Conservation (phyloP, 2,888 invertebrate genomes). For the Cryptus armator region DNA sequence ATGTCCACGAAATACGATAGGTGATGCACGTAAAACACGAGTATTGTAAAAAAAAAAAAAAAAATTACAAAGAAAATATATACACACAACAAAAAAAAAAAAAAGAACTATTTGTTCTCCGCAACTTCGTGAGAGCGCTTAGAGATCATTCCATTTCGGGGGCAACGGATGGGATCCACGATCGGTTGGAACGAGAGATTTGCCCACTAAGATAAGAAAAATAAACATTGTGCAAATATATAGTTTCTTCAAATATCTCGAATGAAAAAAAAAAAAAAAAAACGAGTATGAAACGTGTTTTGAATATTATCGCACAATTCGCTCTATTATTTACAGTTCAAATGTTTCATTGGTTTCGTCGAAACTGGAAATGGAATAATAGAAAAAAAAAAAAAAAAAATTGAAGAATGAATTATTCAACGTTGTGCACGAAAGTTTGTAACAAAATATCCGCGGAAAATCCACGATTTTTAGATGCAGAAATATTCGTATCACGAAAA, state of each 20-base stretch:
- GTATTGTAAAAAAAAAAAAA: slow-evolving; percentile 18
- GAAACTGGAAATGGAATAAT: slow-evolving; percentile 4
- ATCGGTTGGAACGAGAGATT: slow-evolving; percentile 31
- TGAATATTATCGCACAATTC: slow-evolving; percentile 17
- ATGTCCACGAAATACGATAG: slow-evolving; percentile 20
- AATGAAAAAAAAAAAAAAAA: neutral
- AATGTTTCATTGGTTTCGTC: neutral
- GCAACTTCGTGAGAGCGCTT: slow-evolving; percentile 25
- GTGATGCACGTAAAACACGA: slow-evolving; percentile 38
- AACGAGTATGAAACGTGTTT: slow-evolving; percentile 2
- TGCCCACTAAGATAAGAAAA: slow-evolving; percentile 12
- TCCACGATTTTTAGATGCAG: neutral
- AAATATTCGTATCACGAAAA: slow-evolving; percentile 10
- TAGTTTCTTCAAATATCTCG: slow-evolving; percentile 18
- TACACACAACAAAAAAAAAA: slow-evolving; percentile 16
- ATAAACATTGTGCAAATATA: slow-evolving; percentile 16
- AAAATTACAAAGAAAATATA: slow-evolving; percentile 18
- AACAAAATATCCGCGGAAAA: neutral
- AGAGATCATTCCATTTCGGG: slow-evolving; percentile 58
- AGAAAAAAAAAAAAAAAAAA: neutral
- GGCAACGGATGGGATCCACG: slow-evolving; percentile 11
- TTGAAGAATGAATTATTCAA: slow-evolving; percentile 4
- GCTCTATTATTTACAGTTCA: neutral
- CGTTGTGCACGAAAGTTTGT: slow-evolving; percentile 17
- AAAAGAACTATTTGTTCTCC: slow-evolving; percentile 39